These are phyloP conservation scores for Euplagia quadripunctaria DNA, from an alignment of 2,888 invertebrate genomes.

Conservation along the genomic window DNA sequence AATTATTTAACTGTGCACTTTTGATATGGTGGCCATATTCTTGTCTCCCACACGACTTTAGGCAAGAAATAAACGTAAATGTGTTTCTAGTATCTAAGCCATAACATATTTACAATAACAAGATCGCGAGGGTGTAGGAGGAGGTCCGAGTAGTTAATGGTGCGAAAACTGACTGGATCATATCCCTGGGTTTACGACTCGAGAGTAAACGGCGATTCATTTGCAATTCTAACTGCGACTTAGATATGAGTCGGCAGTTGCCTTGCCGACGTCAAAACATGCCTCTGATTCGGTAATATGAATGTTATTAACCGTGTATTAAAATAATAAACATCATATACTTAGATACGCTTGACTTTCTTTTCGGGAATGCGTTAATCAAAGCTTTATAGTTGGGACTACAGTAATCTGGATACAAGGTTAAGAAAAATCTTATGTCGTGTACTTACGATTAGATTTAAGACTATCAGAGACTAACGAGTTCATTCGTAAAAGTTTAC, in stretches of 20 bases:
- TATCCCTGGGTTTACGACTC: slow-evolving; percentile 85
- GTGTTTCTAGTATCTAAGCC: slow-evolving; percentile 25
- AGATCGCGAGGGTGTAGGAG: slow-evolving; percentile 69
- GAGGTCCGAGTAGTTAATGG: slow-evolving; percentile 84
- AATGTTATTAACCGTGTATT: slow-evolving; percentile 41
- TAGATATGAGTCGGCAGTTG: slow-evolving; percentile 67
- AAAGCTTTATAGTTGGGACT: neutral
- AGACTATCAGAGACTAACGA: no score
- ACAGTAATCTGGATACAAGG: neutral
- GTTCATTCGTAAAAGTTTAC: no score
- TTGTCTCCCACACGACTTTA: neutral
- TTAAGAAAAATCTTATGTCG: neutral
- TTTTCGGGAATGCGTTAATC: slow-evolving; percentile 14
- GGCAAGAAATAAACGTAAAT: slow-evolving; percentile 3
- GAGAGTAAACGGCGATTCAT: slow-evolving; percentile 86
- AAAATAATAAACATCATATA: slow-evolving; percentile 38
- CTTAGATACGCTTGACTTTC: slow-evolving; percentile 11
- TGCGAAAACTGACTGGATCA: slow-evolving; percentile 87
- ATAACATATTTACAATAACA: slow-evolving; percentile 76
- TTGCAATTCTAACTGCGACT: slow-evolving; percentile 86
- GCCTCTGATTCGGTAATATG: slow-evolving; percentile 48
- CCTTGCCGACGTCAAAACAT: slow-evolving; percentile 45
- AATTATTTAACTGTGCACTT: no score
- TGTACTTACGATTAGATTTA: no score
- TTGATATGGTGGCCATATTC: no score